Conservation (phyloP, 2,797 vertebrate genomes). For the Macroramphosus scolopax region DNA sequence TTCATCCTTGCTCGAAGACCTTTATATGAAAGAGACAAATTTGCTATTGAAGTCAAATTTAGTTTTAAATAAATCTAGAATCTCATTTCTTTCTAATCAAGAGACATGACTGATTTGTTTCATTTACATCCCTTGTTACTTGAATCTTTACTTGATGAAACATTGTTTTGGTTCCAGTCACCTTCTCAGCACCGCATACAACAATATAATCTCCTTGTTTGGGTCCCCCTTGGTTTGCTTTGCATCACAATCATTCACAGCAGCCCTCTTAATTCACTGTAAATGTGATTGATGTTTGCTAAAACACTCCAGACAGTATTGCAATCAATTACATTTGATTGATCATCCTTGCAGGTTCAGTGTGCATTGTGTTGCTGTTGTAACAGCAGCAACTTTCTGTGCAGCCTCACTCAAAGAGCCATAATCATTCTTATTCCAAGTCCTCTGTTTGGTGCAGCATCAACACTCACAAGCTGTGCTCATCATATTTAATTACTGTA, state of each 20-base stretch:
- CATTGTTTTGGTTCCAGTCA: slow-evolving; percentile 23
- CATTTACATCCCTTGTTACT: slow-evolving; percentile 21
- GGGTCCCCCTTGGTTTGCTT: slow-evolving; percentile 45
- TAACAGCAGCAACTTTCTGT: slow-evolving; percentile 51
- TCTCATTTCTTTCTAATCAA: slow-evolving; percentile 20
- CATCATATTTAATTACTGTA: slow-evolving; percentile 72
- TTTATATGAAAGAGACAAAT: no score
- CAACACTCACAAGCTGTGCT: slow-evolving; percentile 44
- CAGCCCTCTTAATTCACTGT: slow-evolving; percentile 68
- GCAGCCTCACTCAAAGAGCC: slow-evolving; percentile 29
- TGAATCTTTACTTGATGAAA: slow-evolving; percentile 36
- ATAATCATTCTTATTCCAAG: slow-evolving; percentile 32
- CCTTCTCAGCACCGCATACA: slow-evolving; percentile 24
- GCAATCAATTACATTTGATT: slow-evolving; percentile 76
- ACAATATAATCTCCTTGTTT: slow-evolving; percentile 42
- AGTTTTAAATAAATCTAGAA: slow-evolving; percentile 5
- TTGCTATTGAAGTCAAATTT: no score
- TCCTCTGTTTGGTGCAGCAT: slow-evolving; percentile 18
- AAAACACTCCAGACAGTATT: slow-evolving; percentile 64
- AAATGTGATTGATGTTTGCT: slow-evolving; percentile 71
- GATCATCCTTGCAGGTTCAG: slow-evolving; percentile 64
- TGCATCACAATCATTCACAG: slow-evolving; percentile 59
- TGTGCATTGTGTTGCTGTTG: slow-evolving; percentile 38
- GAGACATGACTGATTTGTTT: slow-evolving; percentile 8
- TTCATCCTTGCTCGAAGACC: no score